These are phyloP conservation scores for Atopsyche davidsoni DNA, from an alignment of 1,140 invertebrate species.

Conservation along the genomic window DNA sequence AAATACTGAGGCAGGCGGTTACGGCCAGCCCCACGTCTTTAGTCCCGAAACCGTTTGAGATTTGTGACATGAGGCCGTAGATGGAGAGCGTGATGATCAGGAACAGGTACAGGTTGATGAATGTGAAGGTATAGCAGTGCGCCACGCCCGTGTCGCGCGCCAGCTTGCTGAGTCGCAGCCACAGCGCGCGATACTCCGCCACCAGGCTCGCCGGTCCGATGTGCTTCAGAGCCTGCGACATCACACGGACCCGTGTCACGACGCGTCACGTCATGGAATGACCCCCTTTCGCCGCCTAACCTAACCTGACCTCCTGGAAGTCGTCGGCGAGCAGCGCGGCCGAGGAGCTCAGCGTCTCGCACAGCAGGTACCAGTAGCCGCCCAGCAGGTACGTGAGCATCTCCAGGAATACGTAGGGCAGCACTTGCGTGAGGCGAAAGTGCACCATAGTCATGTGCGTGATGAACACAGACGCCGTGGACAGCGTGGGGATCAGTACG, in stretches of 20 bases:
- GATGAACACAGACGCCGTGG: slow-evolving; percentile 54
- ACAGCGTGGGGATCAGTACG: slow-evolving; percentile 50
- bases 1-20: slow-evolving; percentile 55
- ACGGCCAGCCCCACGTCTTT: slow-evolving; percentile 60
- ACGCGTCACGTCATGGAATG: too few relatives aligned
- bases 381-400: slow-evolving; percentile 56
- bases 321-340: slow-evolving; percentile 57
- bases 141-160: slow-evolving; percentile 56
- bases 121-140: slow-evolving; percentile 56
- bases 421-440: slow-evolving; percentile 50
- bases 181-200: slow-evolving; percentile 57
- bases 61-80: slow-evolving; percentile 60
- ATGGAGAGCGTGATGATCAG: slow-evolving; percentile 62
- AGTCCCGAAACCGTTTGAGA: slow-evolving; percentile 59
- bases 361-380: slow-evolving; percentile 58
- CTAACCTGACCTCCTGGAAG: slow-evolving; percentile 52
- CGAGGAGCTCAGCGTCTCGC: slow-evolving; percentile 53
- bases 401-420: slow-evolving; percentile 61
- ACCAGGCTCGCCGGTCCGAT: slow-evolving; percentile 57
- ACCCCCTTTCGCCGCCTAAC: too few relatives aligned
- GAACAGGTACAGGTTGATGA: slow-evolving; percentile 59
- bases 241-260: background rate
- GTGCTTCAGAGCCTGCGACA: slow-evolving; percentile 52
- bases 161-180: slow-evolving; percentile 58
- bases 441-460: slow-evolving; percentile 61